Percentiles rank a stretch among this genome's conserved stretches.
phyloP scores from a whole-genome alignment of 2,888 invertebrate genomes.

The Augiades crinisus region DNA sequence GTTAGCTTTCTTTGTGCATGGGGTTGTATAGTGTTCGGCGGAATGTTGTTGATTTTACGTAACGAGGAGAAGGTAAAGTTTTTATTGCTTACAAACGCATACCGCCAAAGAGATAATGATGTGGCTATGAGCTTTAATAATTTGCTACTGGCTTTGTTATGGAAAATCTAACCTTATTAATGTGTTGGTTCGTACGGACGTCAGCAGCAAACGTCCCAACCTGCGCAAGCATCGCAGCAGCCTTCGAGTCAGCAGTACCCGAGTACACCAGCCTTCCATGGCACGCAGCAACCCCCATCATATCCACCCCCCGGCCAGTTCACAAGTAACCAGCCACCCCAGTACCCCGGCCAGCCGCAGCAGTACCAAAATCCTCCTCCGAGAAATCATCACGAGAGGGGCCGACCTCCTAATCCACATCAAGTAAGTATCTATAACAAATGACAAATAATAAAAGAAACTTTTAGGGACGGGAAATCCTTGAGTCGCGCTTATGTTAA shows the following conservation, averaged over 20 bases:
- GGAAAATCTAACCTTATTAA: conserved; percentile 82
- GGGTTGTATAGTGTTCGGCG: conserved; percentile 75
- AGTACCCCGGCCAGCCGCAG: conserved; percentile 61
- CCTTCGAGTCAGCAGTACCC: conserved; percentile 76
- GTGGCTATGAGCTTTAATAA: conserved; percentile 74
- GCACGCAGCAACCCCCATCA: conserved; percentile 76
- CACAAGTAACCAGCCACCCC: conserved; percentile 70
- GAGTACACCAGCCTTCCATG: conserved; percentile 79
- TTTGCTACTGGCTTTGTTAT: conserved; percentile 77
- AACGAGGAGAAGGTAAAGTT: conserved; percentile 70
- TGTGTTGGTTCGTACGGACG: conserved; percentile 82
- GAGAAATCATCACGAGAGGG: conserved; percentile 77
- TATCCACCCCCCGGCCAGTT: conserved; percentile 76
- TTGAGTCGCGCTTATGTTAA: too few relatives aligned
- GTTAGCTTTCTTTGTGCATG: conserved; percentile 81
- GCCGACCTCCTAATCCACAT: conserved; percentile 77
- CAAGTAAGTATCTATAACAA: too few relatives aligned
- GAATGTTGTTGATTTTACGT: conserved; percentile 66
- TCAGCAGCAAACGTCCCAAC: conserved; percentile 82
- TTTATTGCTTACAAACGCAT: conserved; percentile 70
- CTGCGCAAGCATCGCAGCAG: conserved; percentile 78
- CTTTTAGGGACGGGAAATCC: too few relatives aligned
- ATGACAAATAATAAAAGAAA: too few relatives aligned
- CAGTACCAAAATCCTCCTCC: conserved; percentile 74
- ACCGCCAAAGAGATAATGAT: conserved; percentile 54